Percentiles rank a stretch among this genome's conserved stretches.
Evolutionary conservation across 2,113 vertebrate species (phyloP).

Genomic region (Zapus hudsonius): DNA sequence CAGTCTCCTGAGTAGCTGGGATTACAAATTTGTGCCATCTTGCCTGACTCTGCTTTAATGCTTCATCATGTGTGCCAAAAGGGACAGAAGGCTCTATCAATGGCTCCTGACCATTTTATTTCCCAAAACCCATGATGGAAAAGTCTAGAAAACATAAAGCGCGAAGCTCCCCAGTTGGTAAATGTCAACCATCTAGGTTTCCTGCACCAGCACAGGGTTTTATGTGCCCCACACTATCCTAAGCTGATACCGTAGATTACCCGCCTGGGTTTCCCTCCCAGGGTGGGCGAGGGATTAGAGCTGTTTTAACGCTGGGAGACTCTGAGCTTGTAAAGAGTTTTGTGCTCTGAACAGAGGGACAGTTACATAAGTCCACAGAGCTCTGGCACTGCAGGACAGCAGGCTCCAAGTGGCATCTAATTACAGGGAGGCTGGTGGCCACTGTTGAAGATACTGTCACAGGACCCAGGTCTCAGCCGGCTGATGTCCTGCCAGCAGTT

Average conservation of each 20-base stretch:
- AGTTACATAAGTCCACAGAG: slow-evolving; percentile 49
- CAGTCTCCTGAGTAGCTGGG: not conserved
- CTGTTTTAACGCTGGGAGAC: slow-evolving; percentile 55
- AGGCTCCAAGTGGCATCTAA: slow-evolving; percentile 75
- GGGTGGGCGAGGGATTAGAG: slow-evolving; percentile 65
- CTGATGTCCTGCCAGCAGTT: slow-evolving; percentile 69
- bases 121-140: not conserved
- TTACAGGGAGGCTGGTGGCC: slow-evolving; percentile 78
- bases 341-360: slow-evolving; percentile 47
- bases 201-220: slow-evolving; percentile 13
- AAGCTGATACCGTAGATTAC: slow-evolving; percentile 66
- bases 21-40: not conserved
- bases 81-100: not conserved
- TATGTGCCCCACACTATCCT: slow-evolving; percentile 24
- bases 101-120: slow-evolving; percentile 4
- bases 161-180: not conserved
- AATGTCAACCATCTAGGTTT: slow-evolving; percentile 59
- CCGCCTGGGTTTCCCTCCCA: slow-evolving; percentile 63
- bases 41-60: not conserved
- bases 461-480: slow-evolving; percentile 74
- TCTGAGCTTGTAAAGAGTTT: slow-evolving; percentile 59
- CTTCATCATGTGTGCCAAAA: not conserved
- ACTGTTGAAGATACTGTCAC: slow-evolving; percentile 73
- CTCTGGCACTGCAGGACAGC: slow-evolving; percentile 5
- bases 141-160: slow-evolving; percentile 42